These are phyloP conservation scores for Otocyon megalotis DNA, from an alignment of 2,113 vertebrate species.

Conservation along the genomic window DNA sequence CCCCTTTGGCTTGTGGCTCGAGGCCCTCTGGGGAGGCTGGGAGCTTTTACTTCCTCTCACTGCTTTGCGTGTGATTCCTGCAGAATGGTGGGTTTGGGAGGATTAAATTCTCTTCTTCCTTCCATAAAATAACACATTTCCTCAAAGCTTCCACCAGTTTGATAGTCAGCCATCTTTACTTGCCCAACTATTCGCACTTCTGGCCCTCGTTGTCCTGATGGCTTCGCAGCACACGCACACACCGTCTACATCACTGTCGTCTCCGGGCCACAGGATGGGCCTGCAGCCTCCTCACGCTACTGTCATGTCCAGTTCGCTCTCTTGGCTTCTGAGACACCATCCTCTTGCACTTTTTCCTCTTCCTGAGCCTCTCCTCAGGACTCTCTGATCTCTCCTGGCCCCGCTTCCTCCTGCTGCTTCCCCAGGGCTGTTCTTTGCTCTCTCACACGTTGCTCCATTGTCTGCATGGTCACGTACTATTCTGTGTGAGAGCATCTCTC, in stretches of 20 bases:
- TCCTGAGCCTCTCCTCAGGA: neutral
- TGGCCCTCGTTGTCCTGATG: fast-evolving
- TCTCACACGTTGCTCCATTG: neutral
- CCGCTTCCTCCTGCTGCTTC: neutral
- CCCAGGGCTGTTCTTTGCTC: neutral
- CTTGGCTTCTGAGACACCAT: neutral
- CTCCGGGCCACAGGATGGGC: neutral
- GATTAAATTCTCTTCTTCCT: neutral
- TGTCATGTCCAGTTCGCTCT: neutral
- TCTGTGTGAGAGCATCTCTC: neutral
- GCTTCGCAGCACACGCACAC: neutral
- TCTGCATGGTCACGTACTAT: neutral
- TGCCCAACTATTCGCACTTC: too few relatives aligned
- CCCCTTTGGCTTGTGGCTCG: neutral
- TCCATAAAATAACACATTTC: neutral
- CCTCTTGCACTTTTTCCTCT: neutral
- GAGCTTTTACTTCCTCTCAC: neutral
- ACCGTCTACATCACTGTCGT: fast-evolving
- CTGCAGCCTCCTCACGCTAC: neutral
- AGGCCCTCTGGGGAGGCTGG: neutral
- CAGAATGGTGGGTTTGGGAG: neutral
- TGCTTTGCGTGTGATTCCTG: neutral
- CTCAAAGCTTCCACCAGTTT: neutral
- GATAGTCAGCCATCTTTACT: neutral
- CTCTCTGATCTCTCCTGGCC: neutral